Percentiles rank a stretch among this genome's conserved stretches.
Conservation (phyloP, 1,140 invertebrate genomes). For the Scaptomyza pallida region DNA sequence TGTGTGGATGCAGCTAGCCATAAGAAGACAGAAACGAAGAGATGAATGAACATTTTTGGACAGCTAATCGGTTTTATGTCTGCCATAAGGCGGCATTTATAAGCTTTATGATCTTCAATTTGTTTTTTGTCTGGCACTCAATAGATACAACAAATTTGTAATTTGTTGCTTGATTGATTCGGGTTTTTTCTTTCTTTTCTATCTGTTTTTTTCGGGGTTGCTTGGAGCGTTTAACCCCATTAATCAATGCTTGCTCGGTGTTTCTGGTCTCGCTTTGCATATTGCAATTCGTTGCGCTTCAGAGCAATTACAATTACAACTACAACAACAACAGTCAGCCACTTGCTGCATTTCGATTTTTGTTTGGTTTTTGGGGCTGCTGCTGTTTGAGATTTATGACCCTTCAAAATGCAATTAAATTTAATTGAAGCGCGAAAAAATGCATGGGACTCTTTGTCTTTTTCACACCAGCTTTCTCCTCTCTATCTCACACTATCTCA, state of each 20-base stretch:
- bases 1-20: slow-evolving; percentile 8
- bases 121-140: slow-evolving; percentile 28
- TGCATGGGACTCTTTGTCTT: slow-evolving; percentile 51
- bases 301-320: slow-evolving; percentile 7
- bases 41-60: slow-evolving; percentile 55
- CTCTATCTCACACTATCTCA: not conserved
- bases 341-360: slow-evolving; percentile 1
- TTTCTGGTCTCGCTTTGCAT: slow-evolving; percentile 72
- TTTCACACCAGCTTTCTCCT: slow-evolving; percentile 55
- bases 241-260: slow-evolving; percentile 65
- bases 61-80: slow-evolving; percentile 43
- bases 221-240: slow-evolving; percentile 61
- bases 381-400: slow-evolving; percentile 80
- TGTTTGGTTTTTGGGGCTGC: slow-evolving; percentile 16
- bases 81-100: slow-evolving; percentile 34
- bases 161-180: slow-evolving; percentile 76
- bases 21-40: slow-evolving; percentile 8
- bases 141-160: slow-evolving; percentile 36
- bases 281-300: slow-evolving; percentile 67
- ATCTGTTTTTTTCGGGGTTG: slow-evolving; percentile 22
- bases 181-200: slow-evolving; percentile 32
- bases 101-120: slow-evolving; percentile 60
- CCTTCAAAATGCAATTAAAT: slow-evolving; percentile 84
- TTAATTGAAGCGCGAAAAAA: slow-evolving; percentile 82
- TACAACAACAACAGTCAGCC: not conserved